Evolutionary conservation across 2,113 vertebrate genomes (phyloP), one percentile per base, ranked within the genome.

Genomic region (Acrocephalus kingi): DNA sequence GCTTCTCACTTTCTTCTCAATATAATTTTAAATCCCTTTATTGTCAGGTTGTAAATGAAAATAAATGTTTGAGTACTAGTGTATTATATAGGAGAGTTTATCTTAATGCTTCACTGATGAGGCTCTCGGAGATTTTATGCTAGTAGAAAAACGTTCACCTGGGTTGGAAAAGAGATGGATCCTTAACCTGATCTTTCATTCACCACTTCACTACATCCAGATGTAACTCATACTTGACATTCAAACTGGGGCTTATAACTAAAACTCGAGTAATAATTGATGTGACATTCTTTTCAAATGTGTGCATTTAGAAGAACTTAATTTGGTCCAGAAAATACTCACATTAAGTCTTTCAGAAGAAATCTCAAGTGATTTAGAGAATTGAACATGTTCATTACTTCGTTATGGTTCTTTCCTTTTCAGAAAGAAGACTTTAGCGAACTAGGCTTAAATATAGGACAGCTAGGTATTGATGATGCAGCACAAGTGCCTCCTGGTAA

Each of bases 391-490:
- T 67, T 93, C 78, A 20, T 95, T 94, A 86, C 35, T 89, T 81
- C 48, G 91, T 20, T 76, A 37, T 88, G 61, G 33, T 39, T 88
- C 92, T 87, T 95, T 97, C 77, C 82, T 95, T 97, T 98, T 82
- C 97, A 99, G 99, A 99, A 98, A 95, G 98, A 98, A 94, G 98
- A 97, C 49, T 99, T 99, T 95, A 90, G 98, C 24, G 99, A 99
- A 94, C 98, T 99, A 33, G 98, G 97, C 94, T 98, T 99, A 97
- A 98, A 95, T 93, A 96, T 90, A 39, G 98, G 99, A 68, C 99
- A 99, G 78, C 87, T 99, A 75, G 99, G 99, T 87, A 99, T 99
- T 85, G 99, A 99, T 95, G 99, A 99, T 95, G 98, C 99, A 49
- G 98, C 98, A 24, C 98, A 99, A 94, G 98, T 99, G 51, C 98